Evolutionary conservation across 1,140 invertebrate genomes (phyloP).

Genomic region (Hyles euphorbiae): DNA sequence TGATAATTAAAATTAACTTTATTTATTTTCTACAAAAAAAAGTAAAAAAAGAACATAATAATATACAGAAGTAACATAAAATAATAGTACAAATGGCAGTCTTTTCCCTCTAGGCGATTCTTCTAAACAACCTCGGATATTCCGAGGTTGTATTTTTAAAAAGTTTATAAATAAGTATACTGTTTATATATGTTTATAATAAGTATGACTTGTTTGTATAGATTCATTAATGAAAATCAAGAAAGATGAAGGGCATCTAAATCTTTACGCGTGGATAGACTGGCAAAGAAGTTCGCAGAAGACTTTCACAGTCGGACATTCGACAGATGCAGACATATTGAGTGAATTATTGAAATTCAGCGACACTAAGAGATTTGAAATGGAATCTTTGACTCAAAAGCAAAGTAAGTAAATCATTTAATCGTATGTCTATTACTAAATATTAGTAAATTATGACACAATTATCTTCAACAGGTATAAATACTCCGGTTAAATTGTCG

Average conservation of each 20-base stretch:
- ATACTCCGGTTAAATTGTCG: not conserved
- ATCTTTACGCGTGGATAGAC: slow-evolving; percentile 61
- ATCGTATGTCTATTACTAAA: too few species aligned
- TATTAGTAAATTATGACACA: slow-evolving; percentile 8
- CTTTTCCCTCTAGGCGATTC: too few species aligned
- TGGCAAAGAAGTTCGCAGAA: slow-evolving; percentile 65
- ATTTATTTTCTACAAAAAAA: too few species aligned
- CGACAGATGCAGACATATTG: slow-evolving; percentile 59
- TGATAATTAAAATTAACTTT: too few species aligned
- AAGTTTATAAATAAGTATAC: too few species aligned
- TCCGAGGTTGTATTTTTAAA: too few species aligned
- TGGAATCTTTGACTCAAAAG: slow-evolving; percentile 50
- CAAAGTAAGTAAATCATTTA: slow-evolving; percentile 34
- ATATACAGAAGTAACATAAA: too few species aligned
- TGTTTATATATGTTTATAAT: too few species aligned
- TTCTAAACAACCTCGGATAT: too few species aligned
- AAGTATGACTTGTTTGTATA: slow-evolving; percentile 4
- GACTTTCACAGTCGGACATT: slow-evolving; percentile 58
- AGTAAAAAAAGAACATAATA: too few species aligned
- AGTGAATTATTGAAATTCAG: slow-evolving; percentile 59
- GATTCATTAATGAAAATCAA: slow-evolving; percentile 22
- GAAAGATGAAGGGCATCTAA: slow-evolving; percentile 19
- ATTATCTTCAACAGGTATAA: not conserved
- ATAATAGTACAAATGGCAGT: too few species aligned
- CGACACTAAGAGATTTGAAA: slow-evolving; percentile 70